Evolutionary conservation across 1,140 invertebrate genomes (phyloP), one percentile per base, ranked within the genome.

Genomic region (Eciton burchellii): DNA sequence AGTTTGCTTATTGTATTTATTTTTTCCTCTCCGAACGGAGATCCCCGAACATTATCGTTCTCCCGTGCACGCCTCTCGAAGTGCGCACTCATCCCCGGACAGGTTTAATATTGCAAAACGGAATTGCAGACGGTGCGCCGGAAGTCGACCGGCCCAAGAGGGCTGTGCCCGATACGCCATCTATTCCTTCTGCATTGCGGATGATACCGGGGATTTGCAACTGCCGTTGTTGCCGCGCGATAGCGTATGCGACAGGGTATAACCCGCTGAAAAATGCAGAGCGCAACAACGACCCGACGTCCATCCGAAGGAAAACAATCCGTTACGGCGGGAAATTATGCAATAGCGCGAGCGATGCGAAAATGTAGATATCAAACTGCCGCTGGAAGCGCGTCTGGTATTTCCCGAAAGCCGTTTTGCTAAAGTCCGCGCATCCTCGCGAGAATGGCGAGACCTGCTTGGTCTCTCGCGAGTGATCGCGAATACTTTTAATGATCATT

Each of bases 41-140:
- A 57, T 66, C 43, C n/a, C n/a, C 16, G 35, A 84, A 81, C 70
- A 56, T 85, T 86, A 84, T 73, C 74, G 47, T 43, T 45, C 19
- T 81, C 49, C 26, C 47, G 82, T 12, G 21, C 73, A 59, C 12
- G 19, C 81, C 62, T 47, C 68, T n/a, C n/a, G n/a, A n/a, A 19
- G 5, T 56, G 26, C 14, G 16, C 12, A 65, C n/a, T 79, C 49
- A 57, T 79, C 49, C 63, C 41, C 35, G 47, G 12, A 41, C 45
- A 16, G 29, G 29, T 72, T 73, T 85, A 85, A 86, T 85, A 85
- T 83, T 74, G 65, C 57, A 82, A 85, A 76, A 76, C 84, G 65
- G 41, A 71, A 43, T 49, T 52, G 62, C 47, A 59, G 59, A 56
- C 70, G 71, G 65, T 57, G 77, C 41, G 21, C 29, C 57, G 47